Percentiles rank a stretch among this genome's conserved stretches.
phyloP scores from a whole-genome alignment of 2,113 vertebrate species.

The Lepus europaeus region DNA sequence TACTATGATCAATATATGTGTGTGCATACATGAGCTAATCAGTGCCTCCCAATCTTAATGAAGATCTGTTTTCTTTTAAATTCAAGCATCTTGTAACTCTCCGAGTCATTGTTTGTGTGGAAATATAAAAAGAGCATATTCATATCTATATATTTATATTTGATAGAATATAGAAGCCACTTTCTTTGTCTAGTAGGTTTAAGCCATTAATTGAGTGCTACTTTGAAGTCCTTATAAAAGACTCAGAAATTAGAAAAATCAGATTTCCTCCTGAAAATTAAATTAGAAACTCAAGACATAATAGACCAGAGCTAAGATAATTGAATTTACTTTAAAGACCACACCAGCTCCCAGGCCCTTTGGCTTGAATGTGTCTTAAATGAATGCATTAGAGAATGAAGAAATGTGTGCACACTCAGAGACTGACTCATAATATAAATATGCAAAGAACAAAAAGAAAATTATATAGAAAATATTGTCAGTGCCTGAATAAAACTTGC shows the following conservation, averaged over 20 bases:
- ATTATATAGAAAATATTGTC: constrained; percentile 20
- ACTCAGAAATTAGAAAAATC: background rate
- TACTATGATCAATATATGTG: background rate
- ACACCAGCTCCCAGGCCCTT: background rate
- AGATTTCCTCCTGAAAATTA: constrained; percentile 25
- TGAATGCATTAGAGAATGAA: constrained; percentile 18
- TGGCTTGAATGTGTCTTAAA: background rate
- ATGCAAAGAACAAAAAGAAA: constrained; percentile 29
- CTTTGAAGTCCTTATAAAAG: constrained; percentile 46
- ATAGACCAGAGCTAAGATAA: constrained; percentile 18
- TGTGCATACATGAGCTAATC: background rate
- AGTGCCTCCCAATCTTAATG: background rate
- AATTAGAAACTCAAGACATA: background rate
- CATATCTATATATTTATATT: background rate
- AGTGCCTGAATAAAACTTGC: background rate
- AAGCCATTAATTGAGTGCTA: background rate
- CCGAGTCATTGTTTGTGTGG: background rate
- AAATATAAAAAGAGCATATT: background rate
- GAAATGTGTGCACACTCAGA: background rate
- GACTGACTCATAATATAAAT: background rate
- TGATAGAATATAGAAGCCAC: background rate
- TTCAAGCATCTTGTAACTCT: background rate
- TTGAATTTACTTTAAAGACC: background rate
- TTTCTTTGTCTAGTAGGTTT: background rate
- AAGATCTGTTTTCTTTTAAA: background rate